phyloP scores from a whole-genome alignment of 2,797 vertebrate genomes.

The Myripristis jacobus region DNA sequence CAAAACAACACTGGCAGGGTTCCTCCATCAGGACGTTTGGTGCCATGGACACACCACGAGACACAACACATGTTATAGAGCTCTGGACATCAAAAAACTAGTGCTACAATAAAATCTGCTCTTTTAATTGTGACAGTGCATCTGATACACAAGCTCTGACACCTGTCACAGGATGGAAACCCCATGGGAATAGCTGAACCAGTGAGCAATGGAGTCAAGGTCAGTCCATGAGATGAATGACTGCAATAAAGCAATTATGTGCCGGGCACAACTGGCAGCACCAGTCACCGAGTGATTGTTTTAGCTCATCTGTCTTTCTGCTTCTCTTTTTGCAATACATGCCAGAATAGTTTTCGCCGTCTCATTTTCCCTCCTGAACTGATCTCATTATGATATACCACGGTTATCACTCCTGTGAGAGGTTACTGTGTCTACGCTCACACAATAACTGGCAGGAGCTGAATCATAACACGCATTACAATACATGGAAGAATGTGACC shows the following conservation, averaged over 20 bases:
- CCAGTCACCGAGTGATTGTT: conserved; percentile 71
- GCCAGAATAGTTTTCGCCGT: conserved; percentile 1
- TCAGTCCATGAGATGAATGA: conserved; percentile 64
- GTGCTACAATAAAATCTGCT: conserved; percentile 1
- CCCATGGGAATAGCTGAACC: conserved; percentile 27
- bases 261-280: conserved; percentile 73
- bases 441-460: conserved; percentile 3
- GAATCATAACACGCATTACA: background rate
- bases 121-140: background rate
- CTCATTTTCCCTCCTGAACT: background rate
- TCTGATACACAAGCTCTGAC: conserved; percentile 12
- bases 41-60: background rate
- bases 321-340: conserved; percentile 14
- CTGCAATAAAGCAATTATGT: conserved; percentile 75
- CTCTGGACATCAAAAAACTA: background rate
- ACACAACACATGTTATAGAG: background rate
- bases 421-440: background rate
- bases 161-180: conserved; percentile 12
- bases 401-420: background rate
- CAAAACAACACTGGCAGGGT: background rate
- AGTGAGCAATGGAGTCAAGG: conserved; percentile 70
- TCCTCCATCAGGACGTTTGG: background rate
- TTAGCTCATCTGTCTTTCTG: conserved; percentile 47
- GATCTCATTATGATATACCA: conserved; percentile 18
- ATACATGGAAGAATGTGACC: conserved; percentile 9